Evolutionary conservation across 2,888 invertebrate genomes (phyloP), one percentile per base, ranked within the genome.

Genomic region (Diarsia mendica): DNA sequence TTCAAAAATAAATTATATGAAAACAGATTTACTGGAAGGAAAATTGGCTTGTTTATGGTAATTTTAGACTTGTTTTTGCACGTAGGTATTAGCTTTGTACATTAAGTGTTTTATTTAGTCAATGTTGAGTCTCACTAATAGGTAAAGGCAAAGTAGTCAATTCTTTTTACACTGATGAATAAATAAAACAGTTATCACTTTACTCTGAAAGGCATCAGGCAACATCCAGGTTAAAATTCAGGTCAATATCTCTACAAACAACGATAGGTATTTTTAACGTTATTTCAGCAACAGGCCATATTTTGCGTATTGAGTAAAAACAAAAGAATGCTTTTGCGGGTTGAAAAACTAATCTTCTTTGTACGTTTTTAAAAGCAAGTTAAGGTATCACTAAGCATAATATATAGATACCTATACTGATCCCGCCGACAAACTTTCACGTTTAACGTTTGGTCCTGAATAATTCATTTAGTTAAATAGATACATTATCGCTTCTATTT

Each of bases 1-100:
- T 82, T 60, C 0, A 53, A 44, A 76, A 48, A 28, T 58, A 76
- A 82, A 82, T 75, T 53, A 48, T n/a, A 15, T 39, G 18, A 28
- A 65, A 80, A 80, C 51, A 65, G n/a, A 80, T 65, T 69, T 23
- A 33, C 18, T 64, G 11, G 18, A 49, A 63, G n/a, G 48, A 48
- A 51, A 78, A 51, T 61, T 46, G 23, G 44, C 1, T 51, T 61
- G 33, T 51, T 60, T 46, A 28, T 49, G n/a, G 28, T 44, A n/a
- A 13, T 51, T 9, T 65, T n/a, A 20, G 11, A 20, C 18, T 49
- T 49, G 8, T 60, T 77, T 75, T 75, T 39, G 18, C 4, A 20
- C 10, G 33, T 39, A 46, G 4, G 20, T 20, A 23, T 55, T 15
- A 13, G 28, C 1, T 58, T 49, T 23, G 20, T 20, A n/a, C 28